Evolutionary conservation across 2,888 invertebrate species (phyloP).

Genomic region (Chaitophorus viminalis): DNA sequence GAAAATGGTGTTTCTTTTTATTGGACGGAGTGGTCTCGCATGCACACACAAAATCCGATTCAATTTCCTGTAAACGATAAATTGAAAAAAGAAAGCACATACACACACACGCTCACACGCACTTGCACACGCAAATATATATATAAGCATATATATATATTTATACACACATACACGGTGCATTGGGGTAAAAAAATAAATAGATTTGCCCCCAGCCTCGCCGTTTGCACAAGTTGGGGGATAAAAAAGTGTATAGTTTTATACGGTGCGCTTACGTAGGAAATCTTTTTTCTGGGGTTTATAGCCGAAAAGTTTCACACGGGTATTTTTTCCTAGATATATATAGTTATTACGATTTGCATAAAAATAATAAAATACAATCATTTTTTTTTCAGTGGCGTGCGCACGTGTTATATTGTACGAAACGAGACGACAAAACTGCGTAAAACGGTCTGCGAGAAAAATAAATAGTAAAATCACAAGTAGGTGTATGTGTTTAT

Average conservation of each 20-base stretch:
- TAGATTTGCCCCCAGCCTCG: slow-evolving; percentile 33
- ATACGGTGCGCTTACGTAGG: slow-evolving; percentile 22
- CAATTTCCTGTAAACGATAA: slow-evolving; percentile 64
- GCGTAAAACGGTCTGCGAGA: slow-evolving; percentile 4
- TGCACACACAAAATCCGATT: slow-evolving; percentile 61
- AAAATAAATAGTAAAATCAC: background rate
- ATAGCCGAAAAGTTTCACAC: slow-evolving; percentile 37
- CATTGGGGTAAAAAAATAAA: slow-evolving; percentile 48
- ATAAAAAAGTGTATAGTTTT: slow-evolving; percentile 17
- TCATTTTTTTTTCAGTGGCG: background rate
- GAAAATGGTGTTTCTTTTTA: slow-evolving; percentile 60
- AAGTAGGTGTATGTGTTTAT: background rate
- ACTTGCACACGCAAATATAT: background rate
- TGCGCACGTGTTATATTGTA: background rate
- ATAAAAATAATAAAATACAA: slow-evolving; percentile 46
- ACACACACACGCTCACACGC: background rate
- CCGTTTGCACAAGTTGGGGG: background rate
- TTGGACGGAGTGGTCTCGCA: slow-evolving; percentile 57
- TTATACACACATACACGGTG: background rate
- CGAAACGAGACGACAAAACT: background rate
- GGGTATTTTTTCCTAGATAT: background rate
- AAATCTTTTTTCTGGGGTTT: slow-evolving; percentile 51
- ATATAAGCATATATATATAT: no score
- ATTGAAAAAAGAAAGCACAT: slow-evolving; percentile 62
- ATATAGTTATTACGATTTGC: slow-evolving; percentile 38